Evolutionary conservation across 2,113 vertebrate genomes (phyloP), one percentile per base, ranked within the genome.

Genomic region (Herpailurus yagouaroundi): DNA sequence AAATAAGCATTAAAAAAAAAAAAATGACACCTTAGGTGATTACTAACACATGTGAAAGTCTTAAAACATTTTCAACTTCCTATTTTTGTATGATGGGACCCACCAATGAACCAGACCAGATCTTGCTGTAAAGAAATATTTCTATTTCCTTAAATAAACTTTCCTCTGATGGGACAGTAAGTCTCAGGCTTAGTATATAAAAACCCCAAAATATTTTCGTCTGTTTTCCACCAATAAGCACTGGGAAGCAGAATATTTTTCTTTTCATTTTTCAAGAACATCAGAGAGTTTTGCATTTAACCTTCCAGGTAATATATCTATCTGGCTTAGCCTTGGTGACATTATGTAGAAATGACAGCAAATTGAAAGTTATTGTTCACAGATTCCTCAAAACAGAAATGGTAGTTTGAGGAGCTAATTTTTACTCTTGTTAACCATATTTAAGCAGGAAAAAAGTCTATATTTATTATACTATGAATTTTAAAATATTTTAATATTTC

Each of bases 401-500:
- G n/a, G 2, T 21, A 82, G 23, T 86, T 77, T 68, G 14, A 69
- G 36, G 27, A 80, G 45, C 82, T 25, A 12, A 55, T 29, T 82
- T 64, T 81, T 68, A 66, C 27, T 84, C 82, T n/a, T 77, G 64
- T 13, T 50, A 76, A 36, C 2, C 7, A 68, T 33, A 79, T 14
- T 60, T 60, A 93, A 83, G 33, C 2, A 74, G 13, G 85, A 68
- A 63, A 33, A 64, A 73, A 52, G 3, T 15, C 6, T 87, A 29
- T 27, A 55, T 82, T 83, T 45, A 76, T 45, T 29, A 45, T 33
- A 82, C 60, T 66, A 45, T 18, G 21, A 23, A 50, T 33, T 71
- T 89, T 16, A 41, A 41, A 93, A 52, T 25, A 74, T 90, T 94
- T 94, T 92, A 29, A 25, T 82, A 41, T 57, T 83, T 89, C 4